Evolutionary conservation across 30 jellyfish, hydroid and myxozoan species (phyloP), one percentile per base, ranked within the genome.

Genomic region (Catostylus mosaicus): DNA sequence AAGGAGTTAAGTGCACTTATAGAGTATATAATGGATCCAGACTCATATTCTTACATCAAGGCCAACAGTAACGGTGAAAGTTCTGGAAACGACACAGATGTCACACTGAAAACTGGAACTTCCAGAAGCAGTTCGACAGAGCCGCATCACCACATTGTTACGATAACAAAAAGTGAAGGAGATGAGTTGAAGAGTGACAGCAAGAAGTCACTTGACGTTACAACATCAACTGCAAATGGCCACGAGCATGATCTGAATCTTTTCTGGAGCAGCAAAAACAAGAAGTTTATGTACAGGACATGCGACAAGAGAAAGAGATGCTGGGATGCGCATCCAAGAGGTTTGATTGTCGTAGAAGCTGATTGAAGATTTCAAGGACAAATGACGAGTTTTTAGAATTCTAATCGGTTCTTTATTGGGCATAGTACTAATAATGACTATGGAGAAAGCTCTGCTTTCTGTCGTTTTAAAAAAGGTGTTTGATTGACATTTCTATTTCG

Each of bases 1-100:
- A 89, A 89, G 66, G 97, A 89, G 40, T 59, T 89, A 48, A 80
- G 74, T 31, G 97, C 97, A 10, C 66, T 89, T 52, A 77, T 60
- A 7, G 97, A 89, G 33, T 73, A 73, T 56, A 54, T 75, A 5
- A 46, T 79, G 78, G 62, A 80, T 43, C 87, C 90, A 26, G 57
- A 43, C 20, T 30, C 76, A 10, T 76, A 80, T 68, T 66, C 67
- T 0, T 74, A 57, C 90, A 89, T 89, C 72, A 66, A 68, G 22
- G 26, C 63, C 19, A 38, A 78, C 29, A 30, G 84, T 33, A 52
- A 33, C 2, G 84, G 67, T 8, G 83, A 61, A 36, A 35, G 74
- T 33, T 24, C 67, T 16, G 69, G 31, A 20, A 61, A 50, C 35
- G 77, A 60, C 40, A 40, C 52, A 37, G 82, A 46, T 62, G 40